phyloP scores from a whole-genome alignment of 92 coral and sea anemone species.

The Palythoa grandis region DNA sequence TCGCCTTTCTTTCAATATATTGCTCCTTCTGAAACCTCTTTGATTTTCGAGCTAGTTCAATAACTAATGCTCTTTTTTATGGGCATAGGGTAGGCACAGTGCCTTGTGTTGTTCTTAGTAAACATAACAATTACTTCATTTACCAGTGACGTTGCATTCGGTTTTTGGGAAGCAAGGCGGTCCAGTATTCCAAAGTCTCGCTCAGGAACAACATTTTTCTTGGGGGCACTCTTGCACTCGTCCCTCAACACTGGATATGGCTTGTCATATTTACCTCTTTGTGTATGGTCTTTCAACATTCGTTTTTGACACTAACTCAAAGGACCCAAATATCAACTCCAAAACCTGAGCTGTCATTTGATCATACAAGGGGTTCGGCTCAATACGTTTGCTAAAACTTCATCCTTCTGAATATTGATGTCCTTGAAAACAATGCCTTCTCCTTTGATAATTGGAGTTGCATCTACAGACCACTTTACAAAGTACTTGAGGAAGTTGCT shows the following conservation, averaged over 20 bases:
- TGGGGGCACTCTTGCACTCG: not conserved
- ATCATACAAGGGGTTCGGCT: not conserved
- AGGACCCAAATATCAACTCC: slow-evolving; percentile 32
- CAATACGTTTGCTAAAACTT: slow-evolving; percentile 6
- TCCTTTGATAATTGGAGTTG: slow-evolving; percentile 36
- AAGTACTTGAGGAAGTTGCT: slow-evolving; percentile 28
- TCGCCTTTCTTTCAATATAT: slow-evolving; percentile 14
- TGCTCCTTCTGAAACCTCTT: not conserved
- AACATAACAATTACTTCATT: slow-evolving; percentile 40
- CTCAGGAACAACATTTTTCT: slow-evolving; percentile 9
- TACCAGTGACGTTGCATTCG: slow-evolving; percentile 27
- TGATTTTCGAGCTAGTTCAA: slow-evolving; percentile 36
- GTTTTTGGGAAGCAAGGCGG: not conserved
- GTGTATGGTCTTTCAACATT: slow-evolving; percentile 34
- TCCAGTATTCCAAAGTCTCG: slow-evolving; percentile 1
- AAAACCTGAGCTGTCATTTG: slow-evolving; percentile 32
- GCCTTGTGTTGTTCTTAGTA: slow-evolving; percentile 14
- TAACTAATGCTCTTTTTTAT: slow-evolving; percentile 19
- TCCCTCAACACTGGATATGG: not conserved
- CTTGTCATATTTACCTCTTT: not conserved
- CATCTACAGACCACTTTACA: slow-evolving; percentile 30
- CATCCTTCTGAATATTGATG: slow-evolving; percentile 7
- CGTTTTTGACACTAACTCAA: slow-evolving; percentile 20
- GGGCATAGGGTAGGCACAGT: slow-evolving; percentile 6
- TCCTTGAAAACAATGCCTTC: slow-evolving; percentile 18